Evolutionary conservation across 1,140 invertebrate species (phyloP), one percentile per base, ranked within the genome.

Genomic region (Ips nitidus): DNA sequence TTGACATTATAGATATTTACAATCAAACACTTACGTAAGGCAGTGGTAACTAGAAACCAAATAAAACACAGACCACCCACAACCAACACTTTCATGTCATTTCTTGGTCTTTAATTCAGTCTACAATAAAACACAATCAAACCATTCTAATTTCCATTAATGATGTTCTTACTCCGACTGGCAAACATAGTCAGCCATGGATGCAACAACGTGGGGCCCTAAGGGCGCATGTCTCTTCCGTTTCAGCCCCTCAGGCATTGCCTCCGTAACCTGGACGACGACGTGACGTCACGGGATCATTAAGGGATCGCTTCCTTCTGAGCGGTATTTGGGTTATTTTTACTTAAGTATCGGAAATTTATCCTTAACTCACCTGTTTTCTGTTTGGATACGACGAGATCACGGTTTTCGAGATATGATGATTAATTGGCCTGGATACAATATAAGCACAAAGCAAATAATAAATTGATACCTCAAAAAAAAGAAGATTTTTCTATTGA

Each of bases 261-360:
- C 61, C 41, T 53, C 61, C 39, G 61, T 64, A 37, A 41, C 61
- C 47, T 2, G 36, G 61, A 8, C 22, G 53, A 64, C 61, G 1
- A 3, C 37, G 37, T 53, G 47, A 64, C 61, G 61, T 64, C 61
- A 64, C 39, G 39, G 61, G 47, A 64, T 64, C 61, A 53, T 64
- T 64, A 64, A 39, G 53, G 22, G 43, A 5, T n/a, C 22, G 2
- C 59, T 22, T 22, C 22, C 41, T 40, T 37, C 40, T 3, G 59
- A 5, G 42, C 2, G 22, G 7, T 61, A 39, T 43, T 61, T n/a
- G 8, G 41, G 42, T 61, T 61, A 61, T 43, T 61, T 2, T 4
- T 61, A 61, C 37, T 39, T 22, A 22, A 22, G 22, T 22, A 22
- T 22, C 22, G 22, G 22, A 22, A 22, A 22, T 22, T 22, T 22